phyloP scores from a whole-genome alignment of 2,797 vertebrate genomes.

The Xenops minutus region DNA sequence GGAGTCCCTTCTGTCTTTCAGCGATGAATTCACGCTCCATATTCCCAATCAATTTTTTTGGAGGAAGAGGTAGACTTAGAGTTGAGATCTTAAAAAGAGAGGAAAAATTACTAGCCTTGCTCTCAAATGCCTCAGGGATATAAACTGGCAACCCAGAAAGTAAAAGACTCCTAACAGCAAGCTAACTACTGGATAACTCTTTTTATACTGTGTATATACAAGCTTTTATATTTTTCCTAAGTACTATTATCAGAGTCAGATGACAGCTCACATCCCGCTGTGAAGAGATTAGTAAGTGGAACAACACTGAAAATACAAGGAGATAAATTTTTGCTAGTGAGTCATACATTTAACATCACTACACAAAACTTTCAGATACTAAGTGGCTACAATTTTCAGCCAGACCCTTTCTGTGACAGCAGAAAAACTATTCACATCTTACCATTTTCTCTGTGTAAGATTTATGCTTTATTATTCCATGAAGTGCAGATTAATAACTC shows the following conservation, averaged over 20 bases:
- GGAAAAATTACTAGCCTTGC: not conserved
- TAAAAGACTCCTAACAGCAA: not conserved
- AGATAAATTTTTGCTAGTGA: not conserved
- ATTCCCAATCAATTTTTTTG: constrained; percentile 96
- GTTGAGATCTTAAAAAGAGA: constrained; percentile 84
- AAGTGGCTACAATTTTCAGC: not conserved
- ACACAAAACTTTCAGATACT: not conserved
- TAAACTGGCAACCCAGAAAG: not conserved
- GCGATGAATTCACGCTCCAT: constrained; percentile 98
- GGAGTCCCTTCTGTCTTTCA: constrained; percentile 93
- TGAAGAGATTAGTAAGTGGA: not conserved
- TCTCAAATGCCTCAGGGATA: not conserved
- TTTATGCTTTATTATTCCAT: not conserved
- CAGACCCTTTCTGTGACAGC: not conserved
- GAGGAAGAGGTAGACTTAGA: constrained; percentile 91
- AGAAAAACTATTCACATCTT: not conserved
- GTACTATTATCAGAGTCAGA: not conserved
- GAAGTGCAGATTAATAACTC: not conserved
- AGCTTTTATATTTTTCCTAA: not conserved
- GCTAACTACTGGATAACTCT: not conserved
- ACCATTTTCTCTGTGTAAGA: not conserved
- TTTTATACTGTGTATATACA: not conserved
- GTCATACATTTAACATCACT: not conserved
- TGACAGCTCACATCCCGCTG: not conserved
- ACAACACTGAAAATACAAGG: not conserved